phyloP scores from a whole-genome alignment of 2,113 vertebrate genomes.

The Hassar affinis region DNA sequence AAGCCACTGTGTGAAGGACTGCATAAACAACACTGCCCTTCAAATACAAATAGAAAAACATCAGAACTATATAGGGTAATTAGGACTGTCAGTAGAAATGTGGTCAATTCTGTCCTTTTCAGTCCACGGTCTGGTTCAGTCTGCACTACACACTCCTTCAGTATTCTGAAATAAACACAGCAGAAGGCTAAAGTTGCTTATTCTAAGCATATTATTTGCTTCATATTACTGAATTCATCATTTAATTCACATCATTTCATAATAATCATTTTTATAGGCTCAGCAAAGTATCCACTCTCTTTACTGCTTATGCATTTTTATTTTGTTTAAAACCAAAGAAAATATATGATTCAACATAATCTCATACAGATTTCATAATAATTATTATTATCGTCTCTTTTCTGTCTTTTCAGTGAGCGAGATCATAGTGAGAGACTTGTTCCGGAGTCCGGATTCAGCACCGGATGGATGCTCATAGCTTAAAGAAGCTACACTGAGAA shows the following conservation, averaged over 20 bases:
- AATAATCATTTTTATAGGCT: neutral
- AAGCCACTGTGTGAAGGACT: neutral
- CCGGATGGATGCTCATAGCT: slow-evolving; percentile 12
- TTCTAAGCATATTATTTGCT: neutral
- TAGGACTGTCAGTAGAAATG: neutral
- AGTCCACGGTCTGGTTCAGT: neutral
- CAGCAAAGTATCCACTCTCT: neutral
- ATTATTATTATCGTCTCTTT: neutral
- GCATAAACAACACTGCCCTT: slow-evolving; percentile 5
- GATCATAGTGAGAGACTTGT: slow-evolving; percentile 70
- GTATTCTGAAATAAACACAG: neutral
- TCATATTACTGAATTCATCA: too few species aligned
- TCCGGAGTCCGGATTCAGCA: slow-evolving; percentile 47
- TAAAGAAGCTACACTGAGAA: slow-evolving; percentile 19
- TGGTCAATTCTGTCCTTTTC: neutral
- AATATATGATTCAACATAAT: neutral
- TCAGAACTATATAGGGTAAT: neutral
- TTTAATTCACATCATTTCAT: neutral
- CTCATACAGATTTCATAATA: neutral
- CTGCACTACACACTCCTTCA: neutral
- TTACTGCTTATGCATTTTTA: neutral
- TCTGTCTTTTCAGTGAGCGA: slow-evolving; percentile 67
- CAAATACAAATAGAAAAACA: neutral
- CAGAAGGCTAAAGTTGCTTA: neutral
- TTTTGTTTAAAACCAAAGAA: neutral